These are phyloP conservation scores for Tetrax tetrax DNA, from an alignment of 2,113 vertebrate genomes.

Conservation along the genomic window DNA sequence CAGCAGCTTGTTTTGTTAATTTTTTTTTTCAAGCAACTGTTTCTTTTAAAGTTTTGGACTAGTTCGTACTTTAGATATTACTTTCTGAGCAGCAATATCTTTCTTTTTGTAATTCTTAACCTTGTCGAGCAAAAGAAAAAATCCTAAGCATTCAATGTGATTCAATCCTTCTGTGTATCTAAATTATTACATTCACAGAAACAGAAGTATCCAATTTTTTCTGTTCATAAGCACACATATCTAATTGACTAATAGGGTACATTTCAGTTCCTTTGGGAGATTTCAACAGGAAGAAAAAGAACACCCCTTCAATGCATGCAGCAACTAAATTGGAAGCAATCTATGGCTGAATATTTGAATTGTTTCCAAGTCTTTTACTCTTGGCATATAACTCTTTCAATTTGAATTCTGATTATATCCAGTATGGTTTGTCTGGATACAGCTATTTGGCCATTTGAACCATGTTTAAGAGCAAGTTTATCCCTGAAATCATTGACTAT, in stretches of 20 bases:
- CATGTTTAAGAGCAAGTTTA: not conserved
- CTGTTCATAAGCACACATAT: not conserved
- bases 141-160: not conserved
- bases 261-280: not conserved
- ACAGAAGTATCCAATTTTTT: slow-evolving; percentile 10
- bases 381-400: not conserved
- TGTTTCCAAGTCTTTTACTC: slow-evolving; percentile 4
- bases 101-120: not conserved
- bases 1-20: not conserved
- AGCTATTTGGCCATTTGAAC: not conserved
- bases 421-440: not conserved
- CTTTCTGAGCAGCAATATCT: not conserved
- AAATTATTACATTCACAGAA: not conserved
- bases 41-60: not conserved
- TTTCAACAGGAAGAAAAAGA: not conserved
- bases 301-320: not conserved
- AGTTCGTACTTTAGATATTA: not conserved
- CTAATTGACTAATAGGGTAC: not conserved
- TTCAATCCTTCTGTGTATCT: not conserved
- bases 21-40: not conserved
- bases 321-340: slow-evolving; percentile 37
- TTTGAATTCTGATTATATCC: not conserved
- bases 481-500: not conserved
- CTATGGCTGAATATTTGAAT: slow-evolving; percentile 35
- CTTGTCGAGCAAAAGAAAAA: not conserved